Conservation (phyloP, 2,113 vertebrate species). For the Platycercus adscitus region DNA sequence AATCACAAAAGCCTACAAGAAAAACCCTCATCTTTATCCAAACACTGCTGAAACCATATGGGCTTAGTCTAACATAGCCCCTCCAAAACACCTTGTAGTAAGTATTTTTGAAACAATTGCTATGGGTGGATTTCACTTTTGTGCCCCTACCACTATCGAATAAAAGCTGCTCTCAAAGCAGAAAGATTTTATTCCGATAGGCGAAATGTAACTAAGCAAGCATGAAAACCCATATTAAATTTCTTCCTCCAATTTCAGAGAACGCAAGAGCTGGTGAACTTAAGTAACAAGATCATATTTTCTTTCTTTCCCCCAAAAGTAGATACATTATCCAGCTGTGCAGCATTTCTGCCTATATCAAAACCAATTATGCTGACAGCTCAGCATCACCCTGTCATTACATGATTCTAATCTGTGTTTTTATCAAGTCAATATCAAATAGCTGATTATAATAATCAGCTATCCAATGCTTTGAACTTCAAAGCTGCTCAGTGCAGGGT, state of each 20-base stretch:
- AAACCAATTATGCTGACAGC: neutral
- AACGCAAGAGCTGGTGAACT: neutral
- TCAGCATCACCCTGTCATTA: neutral
- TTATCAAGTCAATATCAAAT: neutral
- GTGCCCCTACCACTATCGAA: neutral
- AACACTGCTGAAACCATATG: neutral
- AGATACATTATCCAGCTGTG: neutral
- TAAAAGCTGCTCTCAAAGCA: neutral
- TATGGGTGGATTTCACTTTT: neutral
- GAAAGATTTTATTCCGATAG: neutral
- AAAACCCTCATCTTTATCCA: neutral
- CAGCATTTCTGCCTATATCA: neutral
- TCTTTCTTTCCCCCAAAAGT: neutral
- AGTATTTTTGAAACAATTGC: neutral
- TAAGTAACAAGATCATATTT: neutral
- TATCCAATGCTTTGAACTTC: neutral
- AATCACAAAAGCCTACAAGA: neutral
- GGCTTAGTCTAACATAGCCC: neutral
- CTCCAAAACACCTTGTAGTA: fast-evolving
- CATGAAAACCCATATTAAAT: neutral
- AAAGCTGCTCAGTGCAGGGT: neutral
- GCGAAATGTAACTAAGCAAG: neutral
- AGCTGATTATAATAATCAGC: neutral
- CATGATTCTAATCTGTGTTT: neutral
- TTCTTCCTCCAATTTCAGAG: neutral